A percentile compares a stretch with the other conserved stretches of the same genome.
Evolutionary conservation across 2,113 vertebrate genomes (phyloP).

Genomic region (Mionectes macconnelli): DNA sequence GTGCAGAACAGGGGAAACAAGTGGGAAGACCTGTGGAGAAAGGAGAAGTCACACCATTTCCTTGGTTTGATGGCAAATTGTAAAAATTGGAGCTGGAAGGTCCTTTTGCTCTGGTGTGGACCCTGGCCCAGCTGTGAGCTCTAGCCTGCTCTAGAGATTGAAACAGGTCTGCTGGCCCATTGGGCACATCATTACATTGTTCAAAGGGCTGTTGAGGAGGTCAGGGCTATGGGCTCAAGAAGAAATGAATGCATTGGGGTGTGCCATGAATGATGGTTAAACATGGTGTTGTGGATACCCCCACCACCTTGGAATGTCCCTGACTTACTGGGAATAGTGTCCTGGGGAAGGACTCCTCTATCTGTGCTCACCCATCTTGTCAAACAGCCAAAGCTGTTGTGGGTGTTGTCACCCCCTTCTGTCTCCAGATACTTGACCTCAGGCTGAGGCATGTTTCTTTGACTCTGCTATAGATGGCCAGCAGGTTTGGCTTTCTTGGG

Average conservation of each 20-base stretch:
- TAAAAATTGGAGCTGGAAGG: background rate
- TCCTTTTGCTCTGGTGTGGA: background rate
- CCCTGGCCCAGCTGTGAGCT: background rate
- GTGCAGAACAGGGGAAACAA: background rate
- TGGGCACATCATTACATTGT: background rate
- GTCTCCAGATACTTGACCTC: background rate
- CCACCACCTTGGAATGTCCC: background rate
- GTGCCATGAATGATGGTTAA: background rate
- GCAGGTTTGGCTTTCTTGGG: background rate
- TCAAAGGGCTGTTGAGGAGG: background rate
- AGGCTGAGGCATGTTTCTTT: background rate
- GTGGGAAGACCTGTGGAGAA: background rate
- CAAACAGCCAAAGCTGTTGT: background rate
- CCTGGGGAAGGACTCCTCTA: background rate
- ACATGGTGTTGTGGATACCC: accelerated
- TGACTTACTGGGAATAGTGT: background rate
- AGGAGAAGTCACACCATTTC: background rate
- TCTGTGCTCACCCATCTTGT: background rate
- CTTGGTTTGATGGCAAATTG: background rate
- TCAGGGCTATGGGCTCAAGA: background rate
- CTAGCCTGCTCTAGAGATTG: background rate
- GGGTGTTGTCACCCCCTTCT: background rate
- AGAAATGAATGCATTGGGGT: background rate
- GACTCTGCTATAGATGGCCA: background rate
- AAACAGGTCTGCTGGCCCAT: background rate